Evolutionary conservation across 2,888 invertebrate genomes (phyloP).

Genomic region (Branchellion lobata): DNA sequence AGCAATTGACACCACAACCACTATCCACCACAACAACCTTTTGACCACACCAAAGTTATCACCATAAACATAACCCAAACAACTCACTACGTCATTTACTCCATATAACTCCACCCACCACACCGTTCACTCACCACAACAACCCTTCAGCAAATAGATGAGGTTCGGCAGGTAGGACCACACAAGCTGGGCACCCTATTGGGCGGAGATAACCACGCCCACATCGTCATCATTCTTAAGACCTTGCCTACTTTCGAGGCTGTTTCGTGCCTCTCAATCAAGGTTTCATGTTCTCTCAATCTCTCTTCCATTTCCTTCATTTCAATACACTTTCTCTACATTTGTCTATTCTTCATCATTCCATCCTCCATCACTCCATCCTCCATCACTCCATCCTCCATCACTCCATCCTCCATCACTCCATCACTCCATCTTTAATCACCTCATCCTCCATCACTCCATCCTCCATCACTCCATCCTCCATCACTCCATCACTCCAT

Average conservation of each 20-base stretch:
- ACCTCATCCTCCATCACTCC: not conserved
- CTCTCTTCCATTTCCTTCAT: not conserved
- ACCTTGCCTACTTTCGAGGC: constrained; percentile 75
- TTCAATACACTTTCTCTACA: too few species aligned
- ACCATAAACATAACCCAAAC: too few species aligned
- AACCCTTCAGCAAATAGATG: constrained; percentile 66
- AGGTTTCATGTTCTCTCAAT: constrained; percentile 44
- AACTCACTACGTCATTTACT: too few species aligned
- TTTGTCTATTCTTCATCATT: too few species aligned
- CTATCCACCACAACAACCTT: not conserved
- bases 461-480: too few species aligned
- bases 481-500: not conserved
- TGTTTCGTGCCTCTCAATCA: constrained; percentile 50
- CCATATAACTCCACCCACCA: too few species aligned
- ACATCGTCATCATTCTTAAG: constrained; percentile 93
- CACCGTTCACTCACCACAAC: too few species aligned
- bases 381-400: too few species aligned
- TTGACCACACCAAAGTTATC: too few species aligned
- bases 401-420: too few species aligned
- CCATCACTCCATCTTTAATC: not conserved
- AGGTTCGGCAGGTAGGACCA: constrained; percentile 93
- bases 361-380: too few species aligned
- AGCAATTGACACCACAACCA: too few species aligned
- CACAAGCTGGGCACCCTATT: constrained; percentile 98
- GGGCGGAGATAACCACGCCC: constrained; percentile 89